These are phyloP conservation scores for Pica pica DNA, from an alignment of 2,113 vertebrate genomes.

Conservation along the genomic window DNA sequence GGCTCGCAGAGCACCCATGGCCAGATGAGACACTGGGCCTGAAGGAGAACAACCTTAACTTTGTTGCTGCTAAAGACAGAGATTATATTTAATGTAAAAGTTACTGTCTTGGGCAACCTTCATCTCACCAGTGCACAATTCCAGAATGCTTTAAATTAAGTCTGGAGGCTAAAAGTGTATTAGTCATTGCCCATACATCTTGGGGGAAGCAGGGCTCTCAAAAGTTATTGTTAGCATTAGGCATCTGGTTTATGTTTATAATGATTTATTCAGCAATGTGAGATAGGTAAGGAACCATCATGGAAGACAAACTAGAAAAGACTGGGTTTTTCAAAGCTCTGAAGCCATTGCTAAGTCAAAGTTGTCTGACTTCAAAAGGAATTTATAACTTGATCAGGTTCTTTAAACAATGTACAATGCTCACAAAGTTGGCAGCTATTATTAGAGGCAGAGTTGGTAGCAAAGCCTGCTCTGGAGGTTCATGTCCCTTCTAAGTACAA, in stretches of 20 bases:
- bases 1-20: not conserved
- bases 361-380: slow-evolving; percentile 47
- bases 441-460: slow-evolving; percentile 15
- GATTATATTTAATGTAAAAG: slow-evolving; percentile 39
- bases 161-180: slow-evolving; percentile 39
- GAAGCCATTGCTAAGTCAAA: slow-evolving; percentile 50
- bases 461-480: not conserved
- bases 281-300: slow-evolving; percentile 48
- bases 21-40: not conserved
- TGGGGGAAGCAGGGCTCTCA: not conserved
- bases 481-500: not conserved
- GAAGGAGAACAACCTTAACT: slow-evolving; percentile 21
- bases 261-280: slow-evolving; percentile 55
- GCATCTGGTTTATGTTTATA: slow-evolving; percentile 65
- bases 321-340: slow-evolving; percentile 52
- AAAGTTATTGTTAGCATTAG: slow-evolving; percentile 47
- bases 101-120: slow-evolving; percentile 40
- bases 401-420: slow-evolving; percentile 1
- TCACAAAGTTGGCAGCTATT: slow-evolving; percentile 11
- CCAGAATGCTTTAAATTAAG: slow-evolving; percentile 61
- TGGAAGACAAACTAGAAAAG: slow-evolving; percentile 61
- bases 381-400: slow-evolving; percentile 4
- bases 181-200: slow-evolving; percentile 54
- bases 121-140: slow-evolving; percentile 36
- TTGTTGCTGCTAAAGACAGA: slow-evolving; percentile 18